A percentile compares a stretch with the other conserved stretches of the same genome.
Evolutionary conservation across 2,888 invertebrate species (phyloP).

Genomic region (Sturmia bella): DNA sequence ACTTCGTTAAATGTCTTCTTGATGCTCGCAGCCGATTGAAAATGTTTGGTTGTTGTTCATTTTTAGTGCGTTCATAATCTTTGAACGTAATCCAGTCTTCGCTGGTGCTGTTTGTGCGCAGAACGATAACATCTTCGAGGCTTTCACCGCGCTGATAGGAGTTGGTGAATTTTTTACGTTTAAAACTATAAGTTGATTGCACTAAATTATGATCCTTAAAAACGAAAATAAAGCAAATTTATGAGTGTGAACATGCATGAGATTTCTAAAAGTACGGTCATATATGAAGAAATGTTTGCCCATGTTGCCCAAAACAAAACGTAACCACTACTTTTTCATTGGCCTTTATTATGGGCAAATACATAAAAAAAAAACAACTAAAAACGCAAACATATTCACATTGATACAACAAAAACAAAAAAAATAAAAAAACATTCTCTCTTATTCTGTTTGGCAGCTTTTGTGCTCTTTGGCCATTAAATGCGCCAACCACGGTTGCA

Average conservation of each 20-base stretch:
- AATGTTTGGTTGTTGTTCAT: slow-evolving; percentile 62
- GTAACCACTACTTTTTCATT: too few species aligned
- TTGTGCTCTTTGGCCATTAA: too few species aligned
- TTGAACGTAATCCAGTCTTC: slow-evolving; percentile 78
- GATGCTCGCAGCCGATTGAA: slow-evolving; percentile 67
- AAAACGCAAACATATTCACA: too few species aligned
- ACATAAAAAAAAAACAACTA: too few species aligned
- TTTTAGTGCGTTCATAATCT: slow-evolving; percentile 77
- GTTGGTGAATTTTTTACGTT: slow-evolving; percentile 79
- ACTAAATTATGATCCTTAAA: slow-evolving; percentile 81
- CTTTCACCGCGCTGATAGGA: slow-evolving; percentile 78
- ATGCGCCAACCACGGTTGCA: too few species aligned
- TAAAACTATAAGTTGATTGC: slow-evolving; percentile 81
- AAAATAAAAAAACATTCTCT: too few species aligned
- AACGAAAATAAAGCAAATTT: slow-evolving; percentile 1
- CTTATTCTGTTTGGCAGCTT: too few species aligned
- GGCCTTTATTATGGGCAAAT: too few species aligned
- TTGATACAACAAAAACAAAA: too few species aligned
- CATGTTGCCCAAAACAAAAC: too few species aligned
- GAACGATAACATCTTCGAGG: slow-evolving; percentile 80
- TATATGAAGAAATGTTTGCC: too few species aligned
- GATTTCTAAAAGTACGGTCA: too few species aligned
- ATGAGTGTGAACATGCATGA: not conserved
- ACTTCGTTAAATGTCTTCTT: slow-evolving; percentile 67
- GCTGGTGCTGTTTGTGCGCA: slow-evolving; percentile 79